A percentile compares a stretch with the other conserved stretches of the same genome.
These are phyloP conservation scores for Choloepus didactylus DNA, from an alignment of 2,797 vertebrate genomes.

Conservation along the genomic window DNA sequence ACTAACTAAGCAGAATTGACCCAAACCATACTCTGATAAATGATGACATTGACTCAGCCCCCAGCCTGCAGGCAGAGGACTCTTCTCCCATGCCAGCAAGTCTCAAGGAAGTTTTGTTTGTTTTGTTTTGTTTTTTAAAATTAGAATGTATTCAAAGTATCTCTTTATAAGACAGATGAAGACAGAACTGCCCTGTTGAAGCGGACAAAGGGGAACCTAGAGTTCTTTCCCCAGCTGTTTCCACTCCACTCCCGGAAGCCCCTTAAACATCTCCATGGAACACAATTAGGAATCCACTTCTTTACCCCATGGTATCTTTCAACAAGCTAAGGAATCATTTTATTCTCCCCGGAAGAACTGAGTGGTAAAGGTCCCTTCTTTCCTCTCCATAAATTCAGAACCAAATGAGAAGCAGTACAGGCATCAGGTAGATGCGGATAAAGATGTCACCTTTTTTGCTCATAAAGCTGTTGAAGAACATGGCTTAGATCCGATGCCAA, in stretches of 20 bases:
- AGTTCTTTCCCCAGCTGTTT: accelerated
- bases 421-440: conserved; percentile 31
- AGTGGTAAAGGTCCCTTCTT: not conserved
- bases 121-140: not conserved
- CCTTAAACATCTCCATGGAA: not conserved
- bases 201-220: not conserved
- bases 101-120: not conserved
- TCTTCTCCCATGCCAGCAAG: not conserved
- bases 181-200: not conserved
- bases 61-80: not conserved
- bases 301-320: not conserved
- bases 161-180: not conserved
- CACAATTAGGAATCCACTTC: not conserved
- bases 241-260: not conserved
- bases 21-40: accelerated
- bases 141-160: not conserved
- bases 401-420: not conserved
- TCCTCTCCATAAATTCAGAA: no score
- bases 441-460: conserved; percentile 25
- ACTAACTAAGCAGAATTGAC: not conserved
- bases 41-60: accelerated
- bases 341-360: not conserved
- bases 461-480: conserved; percentile 27
- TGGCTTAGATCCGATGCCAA: not conserved
- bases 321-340: not conserved